Percentiles rank a stretch among this genome's conserved stretches.
Conservation (phyloP, 2,113 vertebrate genomes). For the Sisor rabdophorus region DNA sequence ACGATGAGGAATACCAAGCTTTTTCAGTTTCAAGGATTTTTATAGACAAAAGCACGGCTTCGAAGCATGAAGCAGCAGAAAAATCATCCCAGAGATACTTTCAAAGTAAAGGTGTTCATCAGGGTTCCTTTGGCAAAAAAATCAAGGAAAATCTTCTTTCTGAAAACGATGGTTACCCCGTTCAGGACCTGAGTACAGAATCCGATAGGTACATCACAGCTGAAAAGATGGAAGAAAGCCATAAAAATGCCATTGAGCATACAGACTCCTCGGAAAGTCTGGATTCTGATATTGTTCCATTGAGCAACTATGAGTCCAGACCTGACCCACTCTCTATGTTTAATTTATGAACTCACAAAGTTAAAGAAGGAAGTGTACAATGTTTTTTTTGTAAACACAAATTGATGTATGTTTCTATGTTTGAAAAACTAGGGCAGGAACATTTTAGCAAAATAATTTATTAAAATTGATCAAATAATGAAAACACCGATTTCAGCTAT, state of each 20-base stretch:
- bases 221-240: not conserved
- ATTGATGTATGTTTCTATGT: not conserved
- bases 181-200: not conserved
- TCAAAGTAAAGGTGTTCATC: not conserved
- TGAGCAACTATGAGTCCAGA: conserved; percentile 42
- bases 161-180: not conserved
- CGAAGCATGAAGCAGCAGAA: not conserved
- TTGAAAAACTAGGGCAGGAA: not conserved
- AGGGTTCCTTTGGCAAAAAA: too few species aligned
- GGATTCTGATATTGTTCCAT: not conserved
- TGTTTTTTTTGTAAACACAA: not conserved
- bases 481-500: too few species aligned
- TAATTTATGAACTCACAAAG: not conserved
- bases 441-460: too few species aligned
- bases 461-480: too few species aligned
- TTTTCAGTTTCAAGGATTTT: not conserved
- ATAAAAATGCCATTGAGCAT: not conserved
- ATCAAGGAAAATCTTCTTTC: not conserved
- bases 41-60: not conserved
- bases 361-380: not conserved
- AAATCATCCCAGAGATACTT: not conserved
- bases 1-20: not conserved
- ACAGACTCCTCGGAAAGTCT: not conserved
- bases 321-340: not conserved
- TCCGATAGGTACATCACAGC: not conserved